These are phyloP conservation scores for Muscicapa comitata DNA, from an alignment of 2,797 vertebrate species.

Conservation along the genomic window DNA sequence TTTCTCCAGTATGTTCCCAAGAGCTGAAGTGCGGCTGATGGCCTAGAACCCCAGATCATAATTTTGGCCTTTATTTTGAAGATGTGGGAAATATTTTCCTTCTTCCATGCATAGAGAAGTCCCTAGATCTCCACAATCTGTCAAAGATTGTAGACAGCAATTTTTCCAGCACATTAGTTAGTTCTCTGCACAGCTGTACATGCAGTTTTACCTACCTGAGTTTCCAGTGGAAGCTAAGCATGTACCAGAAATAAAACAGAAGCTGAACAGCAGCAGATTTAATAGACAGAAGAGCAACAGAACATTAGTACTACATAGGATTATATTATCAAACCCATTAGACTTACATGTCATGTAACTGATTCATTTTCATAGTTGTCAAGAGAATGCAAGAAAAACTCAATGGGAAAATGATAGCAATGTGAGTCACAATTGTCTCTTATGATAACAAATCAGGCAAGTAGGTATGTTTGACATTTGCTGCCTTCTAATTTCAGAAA, in stretches of 20 bases:
- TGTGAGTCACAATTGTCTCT: not conserved
- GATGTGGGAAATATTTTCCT: fast-evolving
- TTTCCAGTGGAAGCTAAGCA: not conserved
- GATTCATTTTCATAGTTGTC: not conserved
- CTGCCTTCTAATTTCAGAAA: constrained; percentile 21
- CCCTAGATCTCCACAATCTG: not conserved
- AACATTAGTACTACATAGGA: not conserved
- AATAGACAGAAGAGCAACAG: not conserved
- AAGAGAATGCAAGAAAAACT: not conserved
- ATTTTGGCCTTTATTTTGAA: not conserved
- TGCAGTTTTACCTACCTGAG: not conserved
- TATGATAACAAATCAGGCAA: not conserved
- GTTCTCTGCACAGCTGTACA: not conserved
- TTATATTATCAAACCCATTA: not conserved
- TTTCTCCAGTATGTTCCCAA: not conserved
- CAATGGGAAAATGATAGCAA: not conserved
- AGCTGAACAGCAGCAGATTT: not conserved
- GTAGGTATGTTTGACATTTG: not conserved
- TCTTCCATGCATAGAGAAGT: not conserved
- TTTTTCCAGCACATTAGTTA: not conserved
- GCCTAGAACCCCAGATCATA: not conserved
- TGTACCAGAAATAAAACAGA: not conserved
- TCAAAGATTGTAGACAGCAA: not conserved
- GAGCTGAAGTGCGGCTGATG: not conserved
- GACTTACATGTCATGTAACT: not conserved